These are phyloP conservation scores for Crossoptilon crossoptilon DNA, from an alignment of 2,797 vertebrate genomes.

Conservation along the genomic window DNA sequence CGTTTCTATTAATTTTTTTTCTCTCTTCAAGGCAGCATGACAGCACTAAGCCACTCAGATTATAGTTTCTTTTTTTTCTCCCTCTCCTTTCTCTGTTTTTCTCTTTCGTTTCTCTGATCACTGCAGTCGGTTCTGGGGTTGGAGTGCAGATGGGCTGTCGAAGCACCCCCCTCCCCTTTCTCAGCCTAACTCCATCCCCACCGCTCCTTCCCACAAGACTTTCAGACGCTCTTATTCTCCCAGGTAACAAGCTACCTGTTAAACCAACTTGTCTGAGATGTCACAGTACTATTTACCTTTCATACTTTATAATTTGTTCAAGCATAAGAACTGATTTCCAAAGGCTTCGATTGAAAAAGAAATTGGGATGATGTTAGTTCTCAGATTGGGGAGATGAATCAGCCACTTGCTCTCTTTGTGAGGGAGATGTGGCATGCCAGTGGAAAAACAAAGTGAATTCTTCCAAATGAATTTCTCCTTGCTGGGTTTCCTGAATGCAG, in stretches of 20 bases:
- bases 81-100: constrained; percentile 64
- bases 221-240: constrained; percentile 96
- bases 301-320: neutral
- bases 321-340: neutral
- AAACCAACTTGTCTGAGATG: constrained; percentile 79
- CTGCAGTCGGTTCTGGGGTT: constrained; percentile 97
- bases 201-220: constrained; percentile 93
- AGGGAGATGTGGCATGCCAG: neutral
- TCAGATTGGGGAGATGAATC: neutral
- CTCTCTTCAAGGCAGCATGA: constrained; percentile 75
- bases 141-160: constrained; percentile 95
- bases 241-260: constrained; percentile 91
- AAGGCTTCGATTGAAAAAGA: neutral
- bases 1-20: constrained; percentile 80
- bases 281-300: constrained; percentile 83
- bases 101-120: constrained; percentile 78
- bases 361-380: neutral
- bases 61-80: constrained; percentile 80
- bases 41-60: constrained; percentile 82
- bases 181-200: constrained; percentile 93
- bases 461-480: neutral
- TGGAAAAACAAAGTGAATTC: neutral
- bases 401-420: neutral
- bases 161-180: constrained; percentile 92
- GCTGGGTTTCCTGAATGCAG: neutral